A percentile compares a stretch with the other conserved stretches of the same genome.
Conservation (phyloP, 2,888 invertebrate genomes). For the Sinelater perroti region DNA sequence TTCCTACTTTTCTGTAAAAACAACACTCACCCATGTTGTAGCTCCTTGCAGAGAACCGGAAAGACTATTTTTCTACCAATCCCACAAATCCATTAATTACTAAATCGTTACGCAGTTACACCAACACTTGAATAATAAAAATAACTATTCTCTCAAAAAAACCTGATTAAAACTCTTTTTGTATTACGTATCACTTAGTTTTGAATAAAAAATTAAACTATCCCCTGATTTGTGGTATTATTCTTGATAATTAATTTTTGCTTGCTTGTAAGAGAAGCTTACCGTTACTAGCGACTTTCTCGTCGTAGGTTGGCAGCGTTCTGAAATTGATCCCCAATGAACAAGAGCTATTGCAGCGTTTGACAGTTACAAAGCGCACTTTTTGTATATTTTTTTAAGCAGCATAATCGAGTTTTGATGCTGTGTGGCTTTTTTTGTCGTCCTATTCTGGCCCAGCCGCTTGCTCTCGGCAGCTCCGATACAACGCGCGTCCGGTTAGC, state of each 20-base stretch:
- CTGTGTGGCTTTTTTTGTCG: slow-evolving; percentile 49
- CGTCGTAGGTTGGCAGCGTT: slow-evolving; percentile 38
- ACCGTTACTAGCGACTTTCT: not conserved
- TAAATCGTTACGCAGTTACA: not conserved
- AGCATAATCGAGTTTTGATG: slow-evolving; percentile 49
- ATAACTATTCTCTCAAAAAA: not conserved
- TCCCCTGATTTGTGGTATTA: not conserved
- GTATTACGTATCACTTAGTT: not conserved
- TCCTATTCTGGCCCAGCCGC: slow-evolving; percentile 48
- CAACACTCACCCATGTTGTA: slow-evolving; percentile 60
- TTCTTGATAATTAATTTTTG: not conserved
- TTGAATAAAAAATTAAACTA: too few species aligned
- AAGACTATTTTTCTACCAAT: slow-evolving; percentile 32
- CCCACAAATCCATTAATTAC: slow-evolving; percentile 10
- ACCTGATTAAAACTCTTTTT: not conserved
- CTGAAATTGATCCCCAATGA: slow-evolving; percentile 45
- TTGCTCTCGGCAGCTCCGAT: slow-evolving; percentile 28
- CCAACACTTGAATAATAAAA: not conserved
- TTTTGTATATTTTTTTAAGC: slow-evolving; percentile 57
- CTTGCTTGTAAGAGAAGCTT: not conserved
- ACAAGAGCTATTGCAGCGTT: slow-evolving; percentile 35
- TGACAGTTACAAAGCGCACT: slow-evolving; percentile 55
- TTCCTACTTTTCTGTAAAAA: slow-evolving; percentile 29
- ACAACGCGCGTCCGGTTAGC: slow-evolving; percentile 13
- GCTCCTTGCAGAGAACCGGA: slow-evolving; percentile 48